Conservation (phyloP, 2,797 vertebrate genomes). For the Premnoplex brunnescens region DNA sequence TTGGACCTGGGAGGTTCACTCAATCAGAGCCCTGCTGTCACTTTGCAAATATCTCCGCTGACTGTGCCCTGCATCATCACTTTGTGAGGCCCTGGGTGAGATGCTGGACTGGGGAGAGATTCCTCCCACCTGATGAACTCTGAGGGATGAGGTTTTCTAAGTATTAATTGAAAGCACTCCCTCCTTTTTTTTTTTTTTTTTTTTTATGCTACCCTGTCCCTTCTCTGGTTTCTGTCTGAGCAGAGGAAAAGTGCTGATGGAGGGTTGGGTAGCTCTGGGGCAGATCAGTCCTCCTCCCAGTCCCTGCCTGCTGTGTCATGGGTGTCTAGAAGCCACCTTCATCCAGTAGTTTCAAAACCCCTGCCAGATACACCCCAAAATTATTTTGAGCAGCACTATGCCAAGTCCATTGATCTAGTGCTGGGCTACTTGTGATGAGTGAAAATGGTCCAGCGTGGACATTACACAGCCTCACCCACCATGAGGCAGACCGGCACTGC, state of each 20-base stretch:
- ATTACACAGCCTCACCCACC: neutral
- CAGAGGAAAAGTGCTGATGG: neutral
- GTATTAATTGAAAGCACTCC: conserved; percentile 52
- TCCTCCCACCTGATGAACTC: conserved; percentile 20
- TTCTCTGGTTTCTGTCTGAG: neutral
- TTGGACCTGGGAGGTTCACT: conserved; percentile 51
- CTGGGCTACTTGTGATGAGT: neutral
- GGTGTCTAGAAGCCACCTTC: neutral
- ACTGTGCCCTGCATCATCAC: conserved; percentile 23
- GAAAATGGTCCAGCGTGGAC: neutral
- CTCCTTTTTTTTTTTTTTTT: neutral
- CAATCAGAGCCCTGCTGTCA: conserved; percentile 65
- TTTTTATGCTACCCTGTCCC: neutral
- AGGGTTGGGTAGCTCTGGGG: neutral
- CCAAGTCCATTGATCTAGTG: fast-evolving
- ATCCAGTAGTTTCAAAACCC: neutral
- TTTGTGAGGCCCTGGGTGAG: neutral
- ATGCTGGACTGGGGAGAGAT: neutral
- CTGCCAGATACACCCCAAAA: neutral
- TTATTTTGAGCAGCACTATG: fast-evolving
- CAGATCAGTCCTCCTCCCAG: neutral
- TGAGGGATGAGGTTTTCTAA: conserved; percentile 15
- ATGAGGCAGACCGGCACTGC: neutral
- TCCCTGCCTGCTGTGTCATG: neutral
- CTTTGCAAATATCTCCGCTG: conserved; percentile 43